phyloP scores from a whole-genome alignment of 1,140 invertebrate genomes.

The Drosophila yakuba region DNA sequence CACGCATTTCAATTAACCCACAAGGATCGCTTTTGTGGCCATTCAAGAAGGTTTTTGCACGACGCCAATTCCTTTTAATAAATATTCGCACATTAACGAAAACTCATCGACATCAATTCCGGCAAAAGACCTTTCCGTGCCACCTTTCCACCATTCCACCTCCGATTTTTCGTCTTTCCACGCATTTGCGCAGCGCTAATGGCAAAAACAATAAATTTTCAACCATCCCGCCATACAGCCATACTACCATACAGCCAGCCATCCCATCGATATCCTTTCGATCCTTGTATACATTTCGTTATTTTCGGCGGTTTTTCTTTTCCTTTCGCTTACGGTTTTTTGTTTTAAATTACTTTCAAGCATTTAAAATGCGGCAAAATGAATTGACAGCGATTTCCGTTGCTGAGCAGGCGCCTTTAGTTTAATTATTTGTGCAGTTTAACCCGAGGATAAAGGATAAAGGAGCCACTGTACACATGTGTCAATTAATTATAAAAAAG shows the following conservation, averaged over 20 bases:
- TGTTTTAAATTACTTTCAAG: conserved; percentile 67
- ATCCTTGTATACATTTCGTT: conserved; percentile 60
- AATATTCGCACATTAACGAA: conserved; percentile 80
- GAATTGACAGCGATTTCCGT: conserved; percentile 75
- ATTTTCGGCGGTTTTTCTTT: conserved; percentile 7
- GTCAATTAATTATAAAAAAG: conserved; percentile 73
- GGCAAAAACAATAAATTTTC: conserved; percentile 80
- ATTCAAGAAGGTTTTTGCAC: neutral
- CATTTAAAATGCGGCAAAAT: conserved; percentile 82
- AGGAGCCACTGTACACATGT: conserved; percentile 57
- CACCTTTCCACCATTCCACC: conserved; percentile 4
- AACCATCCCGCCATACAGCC: conserved; percentile 23
- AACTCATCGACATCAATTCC: conserved; percentile 54
- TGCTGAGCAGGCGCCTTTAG: conserved; percentile 62
- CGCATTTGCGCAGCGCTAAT: conserved; percentile 73
- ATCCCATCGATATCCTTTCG: conserved; percentile 67
- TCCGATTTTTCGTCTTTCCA: conserved; percentile 16
- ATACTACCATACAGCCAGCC: neutral
- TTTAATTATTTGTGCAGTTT: conserved; percentile 73
- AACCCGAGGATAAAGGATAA: conserved; percentile 39
- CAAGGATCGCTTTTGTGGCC: conserved; percentile 26
- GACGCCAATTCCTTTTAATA: conserved; percentile 71
- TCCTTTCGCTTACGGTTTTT: conserved; percentile 1
- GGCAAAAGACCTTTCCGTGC: conserved; percentile 33
- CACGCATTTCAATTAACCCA: conserved; percentile 66